Conservation (phyloP, 2,888 invertebrate genomes). For the Platerodrilus igneus region DNA sequence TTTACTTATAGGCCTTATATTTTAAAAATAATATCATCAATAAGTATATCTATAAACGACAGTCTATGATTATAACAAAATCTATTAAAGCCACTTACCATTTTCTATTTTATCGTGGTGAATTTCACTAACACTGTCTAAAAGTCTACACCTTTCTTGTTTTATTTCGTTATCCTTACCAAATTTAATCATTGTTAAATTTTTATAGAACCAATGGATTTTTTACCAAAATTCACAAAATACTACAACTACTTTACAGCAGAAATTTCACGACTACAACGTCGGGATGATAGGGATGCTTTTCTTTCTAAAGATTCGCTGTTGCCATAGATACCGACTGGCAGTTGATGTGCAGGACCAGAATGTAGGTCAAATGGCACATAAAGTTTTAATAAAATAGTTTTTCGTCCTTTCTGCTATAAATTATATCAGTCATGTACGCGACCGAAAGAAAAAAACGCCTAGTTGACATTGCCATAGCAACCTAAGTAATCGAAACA, state of each 20-base stretch:
- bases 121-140: slow-evolving; percentile 38
- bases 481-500: too few relatives aligned
- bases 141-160: slow-evolving; percentile 34
- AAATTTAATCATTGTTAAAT: slow-evolving; percentile 31
- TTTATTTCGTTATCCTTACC: slow-evolving; percentile 35
- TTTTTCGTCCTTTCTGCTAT: too few relatives aligned
- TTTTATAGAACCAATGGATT: background rate
- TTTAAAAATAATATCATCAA: too few relatives aligned
- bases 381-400: too few relatives aligned
- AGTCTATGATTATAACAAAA: too few relatives aligned
- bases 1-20: too few relatives aligned
- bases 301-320: slow-evolving; percentile 24
- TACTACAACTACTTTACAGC: slow-evolving; percentile 9
- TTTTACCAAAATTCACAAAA: slow-evolving; percentile 1
- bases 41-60: too few relatives aligned
- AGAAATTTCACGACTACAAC: slow-evolving; percentile 22
- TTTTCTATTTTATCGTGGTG: slow-evolving; percentile 33
- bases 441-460: too few relatives aligned
- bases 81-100: slow-evolving; percentile 38
- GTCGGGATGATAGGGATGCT: slow-evolving; percentile 23
- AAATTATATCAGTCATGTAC: too few relatives aligned
- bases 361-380: too few relatives aligned
- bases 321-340: slow-evolving; percentile 31
- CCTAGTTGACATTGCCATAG: too few relatives aligned
- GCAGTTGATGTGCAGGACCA: background rate